Percentiles rank a stretch among this genome's conserved stretches.
These are phyloP conservation scores for Heterodera carotae DNA, from an alignment of 1,140 invertebrate species.

Conservation along the genomic window DNA sequence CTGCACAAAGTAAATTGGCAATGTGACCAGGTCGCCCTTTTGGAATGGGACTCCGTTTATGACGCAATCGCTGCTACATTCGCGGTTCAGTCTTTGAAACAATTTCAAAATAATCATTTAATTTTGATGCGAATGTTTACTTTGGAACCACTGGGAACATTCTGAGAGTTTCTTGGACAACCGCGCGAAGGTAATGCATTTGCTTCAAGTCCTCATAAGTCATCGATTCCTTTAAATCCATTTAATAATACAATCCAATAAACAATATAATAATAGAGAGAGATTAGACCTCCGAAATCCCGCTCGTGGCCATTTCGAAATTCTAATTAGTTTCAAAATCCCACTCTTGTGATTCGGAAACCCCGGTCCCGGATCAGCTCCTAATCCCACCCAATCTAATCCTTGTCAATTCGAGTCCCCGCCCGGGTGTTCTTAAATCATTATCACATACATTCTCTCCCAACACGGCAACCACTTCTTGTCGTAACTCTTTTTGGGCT, in stretches of 20 bases:
- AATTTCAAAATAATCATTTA: neutral
- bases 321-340: too few species aligned
- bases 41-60: constrained; percentile 36
- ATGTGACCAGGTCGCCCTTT: constrained; percentile 19
- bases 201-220: constrained; percentile 29
- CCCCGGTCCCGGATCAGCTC: too few species aligned
- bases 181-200: constrained; percentile 28
- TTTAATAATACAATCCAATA: neutral
- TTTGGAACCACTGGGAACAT: constrained; percentile 33
- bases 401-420: too few species aligned
- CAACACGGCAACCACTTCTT: constrained; percentile 31
- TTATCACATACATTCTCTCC: neutral
- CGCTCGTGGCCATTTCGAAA: too few species aligned
- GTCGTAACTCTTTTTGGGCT: constrained; percentile 49
- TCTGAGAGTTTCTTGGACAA: constrained; percentile 40
- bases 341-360: too few species aligned
- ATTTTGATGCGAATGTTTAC: neutral
- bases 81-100: constrained; percentile 27
- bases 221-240: constrained; percentile 32
- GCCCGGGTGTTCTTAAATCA: constrained; percentile 14
- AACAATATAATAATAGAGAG: neutral
- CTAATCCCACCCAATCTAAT: too few species aligned
- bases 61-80: constrained; percentile 13
- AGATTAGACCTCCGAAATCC: too few species aligned
- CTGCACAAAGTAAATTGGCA: constrained; percentile 38